Base-by-base conservation (phyloP, 2,888 invertebrate genomes). In the Caenorhabditis sinica region DNA sequence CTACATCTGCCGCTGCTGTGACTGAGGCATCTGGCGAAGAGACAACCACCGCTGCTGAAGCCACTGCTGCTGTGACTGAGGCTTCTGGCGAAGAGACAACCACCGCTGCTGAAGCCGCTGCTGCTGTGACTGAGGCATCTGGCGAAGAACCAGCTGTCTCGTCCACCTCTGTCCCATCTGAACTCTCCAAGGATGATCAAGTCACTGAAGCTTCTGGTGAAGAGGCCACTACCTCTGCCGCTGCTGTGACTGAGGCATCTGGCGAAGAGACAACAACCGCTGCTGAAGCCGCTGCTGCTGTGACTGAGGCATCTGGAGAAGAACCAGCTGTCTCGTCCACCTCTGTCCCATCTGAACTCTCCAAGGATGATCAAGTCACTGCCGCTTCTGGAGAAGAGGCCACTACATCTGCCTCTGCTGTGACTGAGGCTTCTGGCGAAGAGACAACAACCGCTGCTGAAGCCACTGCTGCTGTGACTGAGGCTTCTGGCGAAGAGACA, bases 291-390 rank as follows among this genome's bases (percentile, higher is more conserved):
- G 51, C 20, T 20, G 43, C 58, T 11, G 66, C 68, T 4, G 63
- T 61, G 40, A 63, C 61, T 25, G 83, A 86, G 68, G 68, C 71
- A 13, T 80, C 80, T 53, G 83, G 81, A 56, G 86, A 86, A 69
- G 86, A 81, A 56, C 17, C 75, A 40, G 63, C 83, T 36, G 49
- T 69, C 30, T 43, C 45, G 9, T 51, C 65, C 0, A 60, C 40
- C n/a, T 43, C 79, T 25, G 65, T 40, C 56, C 51, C 45, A 13
- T 66, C 73, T 23, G 72, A 28, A 30, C 17, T 28, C 4, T 15
- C 30, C 11, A 23, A 53, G 53, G 53, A 53, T 28, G 56, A 25
- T 15, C 28, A 25, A 28, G 83, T 65, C n/a, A 53, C 84, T 23
- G 69, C 60, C 8, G 69, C 45, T n/a, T 60, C 60, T 17, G 73